Conservation (phyloP, 2,797 vertebrate species). For the Gymnopithys bicolor region DNA sequence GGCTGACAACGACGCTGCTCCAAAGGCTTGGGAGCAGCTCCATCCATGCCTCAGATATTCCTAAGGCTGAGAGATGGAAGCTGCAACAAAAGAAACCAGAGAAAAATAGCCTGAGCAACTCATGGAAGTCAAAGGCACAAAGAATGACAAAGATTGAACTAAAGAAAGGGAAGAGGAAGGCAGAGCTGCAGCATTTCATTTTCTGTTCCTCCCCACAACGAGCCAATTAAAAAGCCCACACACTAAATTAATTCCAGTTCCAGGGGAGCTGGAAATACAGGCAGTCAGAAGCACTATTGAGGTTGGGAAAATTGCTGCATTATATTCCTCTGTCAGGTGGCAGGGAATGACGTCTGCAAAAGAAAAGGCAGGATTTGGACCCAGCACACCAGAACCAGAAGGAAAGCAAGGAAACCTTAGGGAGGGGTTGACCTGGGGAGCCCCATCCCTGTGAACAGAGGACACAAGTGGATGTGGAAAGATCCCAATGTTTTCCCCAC, state of each 20-base stretch:
- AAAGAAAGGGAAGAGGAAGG: slow-evolving; percentile 12
- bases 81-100: neutral
- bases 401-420: rapidly evolving
- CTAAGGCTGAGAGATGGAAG: neutral
- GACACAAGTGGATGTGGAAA: neutral
- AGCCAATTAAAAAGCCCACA: slow-evolving; percentile 58
- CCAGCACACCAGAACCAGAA: neutral
- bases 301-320: slow-evolving; percentile 17
- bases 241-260: slow-evolving; percentile 15
- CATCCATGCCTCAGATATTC: neutral
- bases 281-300: neutral
- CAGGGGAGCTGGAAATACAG: slow-evolving; percentile 10
- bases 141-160: neutral
- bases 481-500: rapidly evolving
- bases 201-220: slow-evolving; percentile 10
- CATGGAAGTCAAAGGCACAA: neutral
- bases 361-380: neutral
- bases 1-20: neutral
- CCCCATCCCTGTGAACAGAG: rapidly evolving
- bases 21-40: neutral
- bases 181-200: neutral
- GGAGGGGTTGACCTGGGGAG: neutral
- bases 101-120: neutral
- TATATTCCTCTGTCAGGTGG: neutral
- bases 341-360: neutral